Evolutionary conservation across 2,113 vertebrate genomes (phyloP), one percentile per base, ranked within the genome.

Genomic region (Gallinago paraguaiae): DNA sequence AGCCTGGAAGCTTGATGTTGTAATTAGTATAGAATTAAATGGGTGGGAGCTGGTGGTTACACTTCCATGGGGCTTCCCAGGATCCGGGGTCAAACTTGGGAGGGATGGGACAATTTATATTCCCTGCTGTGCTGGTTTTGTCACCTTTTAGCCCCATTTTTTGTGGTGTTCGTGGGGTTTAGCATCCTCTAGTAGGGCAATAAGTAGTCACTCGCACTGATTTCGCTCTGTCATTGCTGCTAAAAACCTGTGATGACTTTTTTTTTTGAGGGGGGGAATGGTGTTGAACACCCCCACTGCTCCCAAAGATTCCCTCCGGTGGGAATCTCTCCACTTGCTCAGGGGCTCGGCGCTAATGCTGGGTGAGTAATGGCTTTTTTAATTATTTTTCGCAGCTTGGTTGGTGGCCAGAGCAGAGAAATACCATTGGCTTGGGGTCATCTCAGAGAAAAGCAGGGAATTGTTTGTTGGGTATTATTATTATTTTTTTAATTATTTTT

Each of bases 131-230:
- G 33, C 24, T 9, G 27, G 5, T 12, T 43, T 28, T 11, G 0
- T 45, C 17, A 1, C 9, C 9, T 56, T 51, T 51, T 43, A 46
- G 9, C 13, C 23, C 19, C 3, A 0, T 43, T 82, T 92, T 64
- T 64, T 1, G 7, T 37, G 6, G 0, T 0, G 0, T 88, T 46
- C 0, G 0, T 25, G 48, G 31, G 30, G 20, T 88, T 89, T 48
- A 12, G 17, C 46, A 28, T 48, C 20, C 30, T n/a, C 16, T 9
- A 1, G 39, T 17, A n/a, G 20, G 1, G 27, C 50, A 13, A 0
- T 4, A 10, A 22, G 11, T 72, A 7, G 30, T 63, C 0, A 6
- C 33, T 70, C 0, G 0, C 2, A 4, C 30, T 64, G 51, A 28
- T 54, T 76, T 51, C 25, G 48, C n/a, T 86, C 71, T 7, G 3